Evolutionary conservation across 2,113 vertebrate genomes (phyloP), one percentile per base, ranked within the genome.

Genomic region (Chloebia gouldiae): DNA sequence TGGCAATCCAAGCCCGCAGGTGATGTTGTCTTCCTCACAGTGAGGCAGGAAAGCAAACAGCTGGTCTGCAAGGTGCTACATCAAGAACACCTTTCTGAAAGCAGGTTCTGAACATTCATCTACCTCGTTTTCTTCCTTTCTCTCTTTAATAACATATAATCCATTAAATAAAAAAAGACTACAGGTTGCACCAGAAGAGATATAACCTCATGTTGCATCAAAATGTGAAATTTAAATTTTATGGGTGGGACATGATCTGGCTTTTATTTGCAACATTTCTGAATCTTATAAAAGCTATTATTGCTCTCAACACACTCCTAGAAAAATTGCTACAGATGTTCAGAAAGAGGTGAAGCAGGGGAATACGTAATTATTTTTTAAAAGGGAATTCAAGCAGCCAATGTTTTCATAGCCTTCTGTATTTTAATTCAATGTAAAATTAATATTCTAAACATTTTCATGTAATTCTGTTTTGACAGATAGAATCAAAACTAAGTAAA

Each of bases 41-140:
- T 2, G 18, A 25, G 33, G 9, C 18, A 28, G 39, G 30, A 81
- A 71, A 79, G 25, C 50, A 81, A 27, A 25, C 2, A 0, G 37
- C 6, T 0, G 0, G 49, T 30, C 45, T 28, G 21, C 0, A 0
- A 57, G 69, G 15, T 23, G 15, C 31, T 63, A 4, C 7, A 1
- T 17, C 1, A 4, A 33, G 27, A 28, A 6, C 30, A 51, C 18
- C 39, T 53, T 59, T 33, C 1, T 1, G 59, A 39, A 49, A 73
- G 40, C 17, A 40, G 12, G 23, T 50, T 56, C 11, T 77, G 20
- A n/a, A 9, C 28, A 30, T 16, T 40, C 28, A 33, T 23, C 24
- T 45, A 15, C 10, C 5, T 86, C 40, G 5, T 33, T 57, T 81
- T 65, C 20, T 49, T 77, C 25, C 14, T 61, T 77, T 88, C 50